Evolutionary conservation across 2,797 vertebrate genomes (phyloP), one percentile per base, ranked within the genome.

Genomic region (Pempheris klunzingeri): DNA sequence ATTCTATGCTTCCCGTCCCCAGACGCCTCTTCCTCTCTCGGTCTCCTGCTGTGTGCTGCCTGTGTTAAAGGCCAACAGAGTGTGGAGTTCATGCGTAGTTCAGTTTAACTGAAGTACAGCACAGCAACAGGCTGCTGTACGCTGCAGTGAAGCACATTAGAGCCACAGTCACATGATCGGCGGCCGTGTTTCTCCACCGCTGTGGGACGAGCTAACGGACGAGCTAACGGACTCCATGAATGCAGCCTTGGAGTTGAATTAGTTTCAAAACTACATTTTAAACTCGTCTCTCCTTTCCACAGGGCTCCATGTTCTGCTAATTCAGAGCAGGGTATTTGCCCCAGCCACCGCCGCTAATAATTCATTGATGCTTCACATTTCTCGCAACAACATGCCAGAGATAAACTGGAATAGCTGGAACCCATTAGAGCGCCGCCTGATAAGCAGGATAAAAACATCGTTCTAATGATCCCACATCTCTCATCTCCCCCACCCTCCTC

Each of bases 401-500:
- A 87, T 87, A 84, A 88, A 79, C 54, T 60, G 70, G 49, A 81
- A 78, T 61, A 60, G 62, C 76, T 77, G 0, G n/a, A 60, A 62
- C 77, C 63, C 83, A 81, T 90, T 72, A 84, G 58, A 59, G 82
- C 74, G 14, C 11, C 1, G 69, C 63, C 67, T 74, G 81, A 89
- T 84, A 77, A 86, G 74, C 81, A 71, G 70, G 77, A 88, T 72
- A 74, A 85, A 85, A 89, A 74, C 76, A 81, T 71, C 13, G 10
- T 81, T 90, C 50, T 85, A 85, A 89, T 86, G 82, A 90, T 88
- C 80, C 72, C 70, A 62, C 44, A 74, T 68, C 86, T 86, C 82
- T 69, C 59, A 66, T 84, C 79, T 85, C 74, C 77, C 68, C 68
- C 43, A 0, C 1, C 73, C 8, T 90, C 88, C 88, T 87, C 74